Conservation (phyloP, 2,888 invertebrate genomes). For the Pilophorus perplexus region DNA sequence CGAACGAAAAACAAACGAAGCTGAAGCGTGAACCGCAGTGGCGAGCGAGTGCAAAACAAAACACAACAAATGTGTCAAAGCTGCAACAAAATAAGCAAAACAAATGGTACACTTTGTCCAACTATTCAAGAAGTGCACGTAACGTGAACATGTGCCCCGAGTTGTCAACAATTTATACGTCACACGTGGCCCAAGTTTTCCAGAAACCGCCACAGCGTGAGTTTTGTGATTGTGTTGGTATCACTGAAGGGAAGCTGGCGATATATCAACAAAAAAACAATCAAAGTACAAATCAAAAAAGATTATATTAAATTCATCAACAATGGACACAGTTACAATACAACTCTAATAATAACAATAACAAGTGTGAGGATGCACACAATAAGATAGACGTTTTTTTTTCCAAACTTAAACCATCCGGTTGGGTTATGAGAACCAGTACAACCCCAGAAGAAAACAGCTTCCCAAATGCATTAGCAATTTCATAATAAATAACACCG, state of each 20-base stretch:
- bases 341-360: slow-evolving; percentile 44
- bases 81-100: too few relatives aligned
- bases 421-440: neutral
- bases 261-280: neutral
- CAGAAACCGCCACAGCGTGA: too few relatives aligned
- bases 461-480: too few relatives aligned
- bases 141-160: neutral
- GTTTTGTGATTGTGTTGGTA: too few relatives aligned
- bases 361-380: slow-evolving; percentile 40
- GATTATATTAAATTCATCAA: slow-evolving; percentile 42
- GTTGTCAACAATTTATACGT: too few relatives aligned
- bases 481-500: neutral
- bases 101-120: too few relatives aligned
- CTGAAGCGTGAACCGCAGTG: slow-evolving; percentile 7
- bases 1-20: neutral
- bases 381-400: slow-evolving; percentile 31
- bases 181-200: too few relatives aligned
- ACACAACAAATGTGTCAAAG: too few relatives aligned
- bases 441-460: neutral
- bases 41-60: neutral
- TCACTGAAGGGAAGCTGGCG: too few relatives aligned
- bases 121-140: neutral
- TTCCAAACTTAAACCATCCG: neutral
- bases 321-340: slow-evolving; percentile 45
- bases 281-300: slow-evolving; percentile 16